Base-by-base conservation (phyloP, 2,797 vertebrate genomes). In the Gallinago stenura region DNA sequence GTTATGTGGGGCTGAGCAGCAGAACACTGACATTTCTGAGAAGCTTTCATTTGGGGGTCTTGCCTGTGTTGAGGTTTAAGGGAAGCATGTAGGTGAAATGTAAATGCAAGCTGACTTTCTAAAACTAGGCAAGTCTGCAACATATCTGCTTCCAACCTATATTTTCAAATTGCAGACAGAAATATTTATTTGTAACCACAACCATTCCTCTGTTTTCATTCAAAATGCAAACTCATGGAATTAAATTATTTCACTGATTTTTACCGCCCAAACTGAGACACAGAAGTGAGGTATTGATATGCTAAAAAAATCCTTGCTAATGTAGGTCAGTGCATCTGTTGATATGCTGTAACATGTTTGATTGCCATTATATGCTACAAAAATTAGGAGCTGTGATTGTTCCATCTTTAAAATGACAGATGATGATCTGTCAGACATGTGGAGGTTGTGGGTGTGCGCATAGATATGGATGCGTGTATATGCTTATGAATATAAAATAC, bases 371-470 rank as follows among this genome's bases (percentile, higher is more conserved):
- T 89, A 89, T 37, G 54, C 51, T 83, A 7, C n/a, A 87, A 83
- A 93, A 93, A 66, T 76, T 79, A 90, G 71, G 28, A 87, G n/a
- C 54, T 82, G 56, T 83, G 57, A 65, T 89, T 89, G 45, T 86
- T 57, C 56, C 33, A 10, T 0, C 48, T 91, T 91, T 75, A 48
- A 92, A 87, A 19, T 62, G 89, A 78, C 61, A 89, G 62, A 73
- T 88, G 62, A 89, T n/a, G 17, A 5, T 79, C 69, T 88, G 53
- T 72, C 62, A 58, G 72, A 58, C 16, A 24, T 10, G 18, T 83
- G 76, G 84, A 86, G 39, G 21, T 33, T 91, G 50, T 89, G 77
- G 15, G 22, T 61, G 26, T 83, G 69, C 50, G n/a, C 41, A 14
- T 25, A 75, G 68, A 68, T 71, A 79, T 61, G 28, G 46, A 65